Evolutionary conservation across 2,888 invertebrate species (phyloP).

Genomic region (Drosophila macrospina): DNA sequence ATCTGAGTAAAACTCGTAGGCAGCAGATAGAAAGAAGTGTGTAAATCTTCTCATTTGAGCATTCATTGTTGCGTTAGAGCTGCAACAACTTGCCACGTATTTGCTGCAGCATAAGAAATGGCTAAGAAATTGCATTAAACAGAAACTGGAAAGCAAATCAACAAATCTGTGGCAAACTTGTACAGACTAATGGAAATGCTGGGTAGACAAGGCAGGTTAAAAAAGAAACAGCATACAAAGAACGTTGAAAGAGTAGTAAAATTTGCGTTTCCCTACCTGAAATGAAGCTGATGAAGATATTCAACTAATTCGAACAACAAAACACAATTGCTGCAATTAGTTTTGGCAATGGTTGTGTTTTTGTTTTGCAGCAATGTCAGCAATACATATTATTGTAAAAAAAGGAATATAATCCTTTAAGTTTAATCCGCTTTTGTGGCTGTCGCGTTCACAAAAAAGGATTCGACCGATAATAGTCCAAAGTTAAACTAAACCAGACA

Average conservation of each 20-base stretch:
- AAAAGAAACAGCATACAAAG: constrained; percentile 1
- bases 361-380: constrained; percentile 32
- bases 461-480: constrained; percentile 46
- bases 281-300: background rate
- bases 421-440: constrained; percentile 61
- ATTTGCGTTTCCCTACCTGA: constrained; percentile 19
- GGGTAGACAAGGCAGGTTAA: constrained; percentile 20
- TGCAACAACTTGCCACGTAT: background rate
- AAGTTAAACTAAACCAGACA: constrained; percentile 54
- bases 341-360: background rate
- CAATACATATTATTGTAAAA: constrained; percentile 22
- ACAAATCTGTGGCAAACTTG: constrained; percentile 36
- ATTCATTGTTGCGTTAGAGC: too few species aligned
- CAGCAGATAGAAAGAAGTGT: too few species aligned
- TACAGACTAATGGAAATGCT: constrained; percentile 62
- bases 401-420: constrained; percentile 43
- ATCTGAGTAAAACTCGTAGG: too few species aligned
- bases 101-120: background rate
- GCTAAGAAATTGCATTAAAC: background rate
- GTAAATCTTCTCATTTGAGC: background rate
- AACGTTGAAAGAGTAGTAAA: background rate
- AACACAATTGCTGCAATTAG: background rate
- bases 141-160: background rate
- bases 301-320: constrained; percentile 3
- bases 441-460: constrained; percentile 39